Percentiles rank a stretch among this genome's conserved stretches.
Evolutionary conservation across 1,140 invertebrate species (phyloP).

Genomic region (Whitmania pigra): DNA sequence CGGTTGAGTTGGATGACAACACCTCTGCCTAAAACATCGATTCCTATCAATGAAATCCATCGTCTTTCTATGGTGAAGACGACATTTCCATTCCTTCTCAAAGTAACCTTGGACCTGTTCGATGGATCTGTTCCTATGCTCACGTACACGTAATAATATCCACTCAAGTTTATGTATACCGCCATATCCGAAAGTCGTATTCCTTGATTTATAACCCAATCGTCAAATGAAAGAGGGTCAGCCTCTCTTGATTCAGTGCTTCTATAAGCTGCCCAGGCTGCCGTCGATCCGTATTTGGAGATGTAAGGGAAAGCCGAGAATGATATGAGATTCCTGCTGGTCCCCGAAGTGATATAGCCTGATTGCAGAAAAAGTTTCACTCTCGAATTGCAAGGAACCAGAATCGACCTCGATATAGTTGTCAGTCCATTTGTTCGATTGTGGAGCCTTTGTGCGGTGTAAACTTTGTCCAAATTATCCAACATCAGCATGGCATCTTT

Average conservation of each 20-base stretch:
- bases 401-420: conserved; percentile 11
- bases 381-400: conserved; percentile 10
- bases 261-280: conserved; percentile 6
- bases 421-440: not conserved
- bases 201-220: not conserved
- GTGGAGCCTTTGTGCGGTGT: not conserved
- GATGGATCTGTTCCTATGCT: not conserved
- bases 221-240: conserved; percentile 5
- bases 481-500: not conserved
- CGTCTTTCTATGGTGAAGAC: conserved; percentile 4
- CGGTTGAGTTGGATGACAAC: not conserved
- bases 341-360: not conserved
- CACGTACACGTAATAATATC: conserved; percentile 17
- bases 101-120: not conserved
- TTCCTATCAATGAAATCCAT: not conserved
- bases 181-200: not conserved
- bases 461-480: not conserved
- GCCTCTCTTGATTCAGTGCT: not conserved
- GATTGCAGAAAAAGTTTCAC: not conserved
- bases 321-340: not conserved
- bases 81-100: not conserved
- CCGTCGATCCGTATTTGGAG: not conserved
- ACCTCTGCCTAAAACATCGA: conserved; percentile 11
- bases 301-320: conserved; percentile 9
- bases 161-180: not conserved